phyloP scores from a whole-genome alignment of 1,140 invertebrate genomes.

The Theocolax elegans region DNA sequence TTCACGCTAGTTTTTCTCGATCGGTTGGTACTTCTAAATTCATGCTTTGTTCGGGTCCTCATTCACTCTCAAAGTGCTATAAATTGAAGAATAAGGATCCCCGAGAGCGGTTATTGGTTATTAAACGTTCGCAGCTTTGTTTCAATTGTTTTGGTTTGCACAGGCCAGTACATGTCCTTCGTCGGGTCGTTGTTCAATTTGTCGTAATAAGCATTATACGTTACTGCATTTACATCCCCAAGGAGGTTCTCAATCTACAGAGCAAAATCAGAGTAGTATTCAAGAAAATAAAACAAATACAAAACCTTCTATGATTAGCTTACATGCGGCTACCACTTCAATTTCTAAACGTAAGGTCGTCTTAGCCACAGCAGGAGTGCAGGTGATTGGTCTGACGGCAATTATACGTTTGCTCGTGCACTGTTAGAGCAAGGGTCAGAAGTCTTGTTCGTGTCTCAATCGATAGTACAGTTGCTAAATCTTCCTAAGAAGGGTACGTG shows the following conservation, averaged over 20 bases:
- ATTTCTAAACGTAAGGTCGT: not conserved
- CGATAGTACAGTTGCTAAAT: conserved; percentile 1
- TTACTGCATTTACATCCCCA: not conserved
- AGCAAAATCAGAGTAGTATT: too few species aligned
- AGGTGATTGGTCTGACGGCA: not conserved
- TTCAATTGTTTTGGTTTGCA: not conserved
- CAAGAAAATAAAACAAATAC: too few species aligned
- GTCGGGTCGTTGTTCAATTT: not conserved
- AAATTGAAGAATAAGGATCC: not conserved
- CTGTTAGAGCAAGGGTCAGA: conserved; percentile 14
- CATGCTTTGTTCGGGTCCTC: not conserved
- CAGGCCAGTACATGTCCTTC: not conserved
- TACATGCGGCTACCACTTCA: not conserved
- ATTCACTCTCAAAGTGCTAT: too few species aligned
- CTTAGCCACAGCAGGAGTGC: not conserved
- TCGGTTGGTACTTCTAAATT: not conserved
- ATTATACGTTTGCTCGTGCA: not conserved
- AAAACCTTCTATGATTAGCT: not conserved
- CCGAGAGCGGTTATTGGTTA: not conserved
- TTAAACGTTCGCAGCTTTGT: not conserved
- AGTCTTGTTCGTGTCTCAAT: not conserved
- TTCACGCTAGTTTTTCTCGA: not conserved
- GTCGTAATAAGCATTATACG: not conserved
- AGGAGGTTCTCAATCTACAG: not conserved
- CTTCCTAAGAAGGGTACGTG: not conserved